Evolutionary conservation across 2,797 vertebrate genomes (phyloP).

Genomic region (Sebastes ruberrimus): DNA sequence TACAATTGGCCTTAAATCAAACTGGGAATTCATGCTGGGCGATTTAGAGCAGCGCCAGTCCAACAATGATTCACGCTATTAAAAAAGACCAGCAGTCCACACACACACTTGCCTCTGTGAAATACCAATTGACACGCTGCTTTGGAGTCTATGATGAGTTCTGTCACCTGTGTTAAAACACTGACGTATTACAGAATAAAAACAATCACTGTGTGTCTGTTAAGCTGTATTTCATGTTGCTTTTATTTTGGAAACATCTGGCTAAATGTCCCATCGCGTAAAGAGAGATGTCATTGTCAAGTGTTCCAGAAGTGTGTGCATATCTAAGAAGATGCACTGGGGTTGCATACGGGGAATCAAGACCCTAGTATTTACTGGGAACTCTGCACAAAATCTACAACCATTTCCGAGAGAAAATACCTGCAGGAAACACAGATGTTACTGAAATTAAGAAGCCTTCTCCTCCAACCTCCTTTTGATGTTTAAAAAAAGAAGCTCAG

Average conservation of each 20-base stretch:
- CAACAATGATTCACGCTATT: neutral
- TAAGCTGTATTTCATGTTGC: neutral
- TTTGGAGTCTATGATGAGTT: neutral
- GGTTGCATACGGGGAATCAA: neutral
- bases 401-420: neutral
- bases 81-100: neutral
- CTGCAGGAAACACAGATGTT: neutral
- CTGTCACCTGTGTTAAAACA: neutral
- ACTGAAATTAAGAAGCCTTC: neutral
- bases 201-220: neutral
- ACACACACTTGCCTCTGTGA: neutral
- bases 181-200: neutral
- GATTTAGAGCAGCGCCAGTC: neutral
- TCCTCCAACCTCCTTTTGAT: neutral
- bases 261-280: neutral
- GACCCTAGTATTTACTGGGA: neutral
- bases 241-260: constrained; percentile 6
- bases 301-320: neutral
- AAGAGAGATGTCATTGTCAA: neutral
- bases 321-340: neutral
- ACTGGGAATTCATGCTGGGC: neutral
- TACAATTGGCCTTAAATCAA: constrained; percentile 15
- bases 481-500: neutral
- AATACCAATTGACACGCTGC: neutral
- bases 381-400: neutral